Percentiles rank a stretch among this genome's conserved stretches.
Evolutionary conservation across 2,888 invertebrate species (phyloP).

Genomic region (Cephus pulcher): DNA sequence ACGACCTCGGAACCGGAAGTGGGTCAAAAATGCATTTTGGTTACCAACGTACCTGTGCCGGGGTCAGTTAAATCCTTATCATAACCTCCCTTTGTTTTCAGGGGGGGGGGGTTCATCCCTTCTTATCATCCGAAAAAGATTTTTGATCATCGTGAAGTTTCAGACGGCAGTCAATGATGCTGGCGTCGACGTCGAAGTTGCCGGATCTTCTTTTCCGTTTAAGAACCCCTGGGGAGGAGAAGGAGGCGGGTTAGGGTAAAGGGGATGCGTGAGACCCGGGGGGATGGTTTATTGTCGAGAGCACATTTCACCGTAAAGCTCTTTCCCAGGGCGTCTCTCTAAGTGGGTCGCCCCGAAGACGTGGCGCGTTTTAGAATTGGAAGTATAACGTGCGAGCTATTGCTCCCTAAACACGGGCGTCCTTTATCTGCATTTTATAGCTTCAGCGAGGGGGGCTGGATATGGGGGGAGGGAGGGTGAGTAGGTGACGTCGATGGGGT

Average conservation of each 20-base stretch:
- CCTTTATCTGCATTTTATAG: constrained; percentile 52
- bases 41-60: not conserved
- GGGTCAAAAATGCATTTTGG: not conserved
- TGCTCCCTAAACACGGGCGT: constrained; percentile 43
- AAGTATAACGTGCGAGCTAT: constrained; percentile 26
- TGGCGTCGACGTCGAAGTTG: not conserved
- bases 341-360: constrained; percentile 19
- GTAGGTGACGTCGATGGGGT: not conserved
- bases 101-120: not conserved
- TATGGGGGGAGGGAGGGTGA: not conserved
- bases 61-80: not conserved
- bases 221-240: not conserved
- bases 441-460: constrained; percentile 17
- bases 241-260: not conserved
- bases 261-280: not conserved
- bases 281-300: constrained; percentile 4
- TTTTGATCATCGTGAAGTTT: not conserved
- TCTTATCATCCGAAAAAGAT: not conserved
- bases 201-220: not conserved
- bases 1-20: not conserved
- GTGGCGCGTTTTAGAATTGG: constrained; percentile 25
- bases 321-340: constrained; percentile 6
- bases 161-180: not conserved
- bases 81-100: not conserved
- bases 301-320: constrained; percentile 6